These are phyloP conservation scores for Periophthalmodon schlosseri DNA, from an alignment of 2,113 vertebrate genomes.

Conservation along the genomic window DNA sequence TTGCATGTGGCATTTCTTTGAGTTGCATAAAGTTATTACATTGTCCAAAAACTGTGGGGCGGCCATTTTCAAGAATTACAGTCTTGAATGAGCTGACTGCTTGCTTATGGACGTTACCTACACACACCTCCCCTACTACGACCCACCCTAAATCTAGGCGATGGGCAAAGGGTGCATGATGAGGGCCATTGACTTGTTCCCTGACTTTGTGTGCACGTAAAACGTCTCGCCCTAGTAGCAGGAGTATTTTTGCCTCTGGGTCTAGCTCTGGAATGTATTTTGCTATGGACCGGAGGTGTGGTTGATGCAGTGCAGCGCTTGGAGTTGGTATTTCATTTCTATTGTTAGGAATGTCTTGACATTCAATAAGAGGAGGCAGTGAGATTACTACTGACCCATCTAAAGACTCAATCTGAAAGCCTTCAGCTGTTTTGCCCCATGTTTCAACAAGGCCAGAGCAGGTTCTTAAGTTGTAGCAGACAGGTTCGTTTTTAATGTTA, in stretches of 20 bases:
- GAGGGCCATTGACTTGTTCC: constrained; percentile 22
- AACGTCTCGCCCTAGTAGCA: constrained; percentile 20
- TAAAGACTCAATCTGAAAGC: constrained; percentile 6
- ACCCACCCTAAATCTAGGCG: constrained; percentile 24
- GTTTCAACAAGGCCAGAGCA: neutral
- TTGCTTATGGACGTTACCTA: constrained; percentile 19
- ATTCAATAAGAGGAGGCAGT: constrained; percentile 15
- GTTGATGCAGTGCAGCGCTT: constrained; percentile 1
- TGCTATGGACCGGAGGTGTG: constrained; percentile 18
- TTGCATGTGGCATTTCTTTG: neutral
- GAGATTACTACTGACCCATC: neutral
- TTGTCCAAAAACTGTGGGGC: constrained; percentile 5
- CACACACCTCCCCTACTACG: neutral
- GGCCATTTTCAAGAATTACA: neutral
- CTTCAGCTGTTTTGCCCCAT: neutral
- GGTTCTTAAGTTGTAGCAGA: neutral
- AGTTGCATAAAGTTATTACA: neutral
- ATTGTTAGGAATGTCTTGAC: constrained; percentile 12
- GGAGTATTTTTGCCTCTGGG: neutral
- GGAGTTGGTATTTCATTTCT: constrained; percentile 11
- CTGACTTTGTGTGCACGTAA: constrained; percentile 31
- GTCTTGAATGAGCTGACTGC: constrained; percentile 15
- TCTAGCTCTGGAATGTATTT: constrained; percentile 10
- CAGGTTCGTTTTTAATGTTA: neutral
- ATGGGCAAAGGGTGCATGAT: constrained; percentile 23